Evolutionary conservation across 2,797 vertebrate genomes (phyloP).

Genomic region (Pangasius larnaudii): DNA sequence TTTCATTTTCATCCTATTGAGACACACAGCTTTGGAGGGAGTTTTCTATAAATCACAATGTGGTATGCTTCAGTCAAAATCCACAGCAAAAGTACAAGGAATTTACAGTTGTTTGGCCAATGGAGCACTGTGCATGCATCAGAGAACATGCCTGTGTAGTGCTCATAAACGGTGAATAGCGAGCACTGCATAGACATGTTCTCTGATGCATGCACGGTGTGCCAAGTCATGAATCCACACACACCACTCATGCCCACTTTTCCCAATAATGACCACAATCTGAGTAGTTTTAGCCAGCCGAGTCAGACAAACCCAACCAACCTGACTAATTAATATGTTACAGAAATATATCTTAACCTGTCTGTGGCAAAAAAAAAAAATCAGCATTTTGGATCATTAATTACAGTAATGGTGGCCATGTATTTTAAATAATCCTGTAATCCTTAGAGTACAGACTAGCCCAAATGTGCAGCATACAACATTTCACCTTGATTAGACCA

Average conservation of each 20-base stretch:
- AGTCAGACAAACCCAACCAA: constrained; percentile 8
- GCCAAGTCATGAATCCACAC: constrained; percentile 18
- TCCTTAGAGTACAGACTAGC: not conserved
- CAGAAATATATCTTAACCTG: constrained; percentile 24
- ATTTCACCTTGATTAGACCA: not conserved
- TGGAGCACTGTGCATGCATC: not conserved
- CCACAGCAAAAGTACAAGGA: not conserved
- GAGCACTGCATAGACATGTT: too few species aligned
- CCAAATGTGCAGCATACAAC: not conserved
- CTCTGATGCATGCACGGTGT: too few species aligned
- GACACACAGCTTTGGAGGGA: not conserved
- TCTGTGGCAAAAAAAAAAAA: constrained; percentile 1
- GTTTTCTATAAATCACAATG: not conserved
- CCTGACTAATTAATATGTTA: not conserved
- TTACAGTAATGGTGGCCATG: constrained; percentile 5
- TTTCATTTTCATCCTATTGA: constrained; percentile 38
- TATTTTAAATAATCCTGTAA: constrained; percentile 5
- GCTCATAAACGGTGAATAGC: not conserved
- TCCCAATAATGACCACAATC: constrained; percentile 34
- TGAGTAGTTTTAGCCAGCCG: not conserved
- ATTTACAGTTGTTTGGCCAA: not conserved
- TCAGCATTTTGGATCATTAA: constrained; percentile 13
- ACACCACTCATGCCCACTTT: constrained; percentile 37
- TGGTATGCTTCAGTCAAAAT: constrained; percentile 23
- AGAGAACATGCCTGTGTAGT: not conserved